Percentiles rank a stretch among this genome's conserved stretches.
Conservation (phyloP, 1,140 invertebrate genomes). For the Papilio glaucus region DNA sequence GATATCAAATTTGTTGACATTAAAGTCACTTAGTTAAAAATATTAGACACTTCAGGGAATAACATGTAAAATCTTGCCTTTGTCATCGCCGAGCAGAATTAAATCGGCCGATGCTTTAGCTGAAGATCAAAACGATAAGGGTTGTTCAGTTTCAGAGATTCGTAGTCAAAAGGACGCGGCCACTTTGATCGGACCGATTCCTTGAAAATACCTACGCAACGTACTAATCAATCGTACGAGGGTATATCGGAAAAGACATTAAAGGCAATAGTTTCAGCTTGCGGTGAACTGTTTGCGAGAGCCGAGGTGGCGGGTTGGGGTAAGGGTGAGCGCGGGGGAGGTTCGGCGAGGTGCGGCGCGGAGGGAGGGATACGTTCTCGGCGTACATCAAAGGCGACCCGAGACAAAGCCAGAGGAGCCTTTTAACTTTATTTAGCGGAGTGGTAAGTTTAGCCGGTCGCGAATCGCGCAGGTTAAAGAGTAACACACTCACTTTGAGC, state of each 20-base stretch:
- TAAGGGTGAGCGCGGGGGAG: slow-evolving; percentile 27
- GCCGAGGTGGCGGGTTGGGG: slow-evolving; percentile 40
- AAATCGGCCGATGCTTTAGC: slow-evolving; percentile 17
- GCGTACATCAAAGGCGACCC: slow-evolving; percentile 78
- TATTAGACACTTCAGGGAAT: background rate
- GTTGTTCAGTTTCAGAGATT: slow-evolving; percentile 46
- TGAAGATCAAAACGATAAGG: slow-evolving; percentile 62
- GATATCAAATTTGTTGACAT: no score
- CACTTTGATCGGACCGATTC: slow-evolving; percentile 66
- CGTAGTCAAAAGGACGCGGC: slow-evolving; percentile 56
- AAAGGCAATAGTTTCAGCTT: slow-evolving; percentile 79
- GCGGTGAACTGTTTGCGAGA: slow-evolving; percentile 78
- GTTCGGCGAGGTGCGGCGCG: slow-evolving; percentile 40
- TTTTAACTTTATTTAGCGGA: slow-evolving; percentile 83
- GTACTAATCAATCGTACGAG: slow-evolving; percentile 76
- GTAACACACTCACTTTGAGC: slow-evolving; percentile 82
- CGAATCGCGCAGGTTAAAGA: slow-evolving; percentile 83
- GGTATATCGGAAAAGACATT: slow-evolving; percentile 75
- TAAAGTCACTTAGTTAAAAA: background rate
- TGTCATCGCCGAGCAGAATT: background rate
- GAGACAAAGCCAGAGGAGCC: slow-evolving; percentile 81
- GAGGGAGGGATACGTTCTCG: slow-evolving; percentile 58
- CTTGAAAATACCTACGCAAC: slow-evolving; percentile 65
- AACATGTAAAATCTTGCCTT: slow-evolving; percentile 23
- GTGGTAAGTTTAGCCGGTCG: slow-evolving; percentile 83